phyloP scores from a whole-genome alignment of 2,888 invertebrate species.

The Spodoptera exigua region DNA sequence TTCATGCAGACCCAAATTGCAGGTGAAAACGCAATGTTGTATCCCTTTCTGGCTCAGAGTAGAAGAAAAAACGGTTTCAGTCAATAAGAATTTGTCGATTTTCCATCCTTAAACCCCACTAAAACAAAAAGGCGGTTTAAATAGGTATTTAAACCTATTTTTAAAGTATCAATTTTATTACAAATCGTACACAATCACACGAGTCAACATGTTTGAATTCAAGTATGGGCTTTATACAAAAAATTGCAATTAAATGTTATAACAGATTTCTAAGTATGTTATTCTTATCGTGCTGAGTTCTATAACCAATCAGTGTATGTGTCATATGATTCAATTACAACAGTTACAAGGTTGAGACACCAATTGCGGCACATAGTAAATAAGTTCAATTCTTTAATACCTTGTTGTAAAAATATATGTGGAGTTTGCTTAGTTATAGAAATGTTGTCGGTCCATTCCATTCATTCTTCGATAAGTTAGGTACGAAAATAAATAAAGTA shows the following conservation, averaged over 20 bases:
- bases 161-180: too few relatives aligned
- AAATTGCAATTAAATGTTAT: slow-evolving; percentile 3
- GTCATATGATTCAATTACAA: slow-evolving; percentile 52
- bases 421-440: background rate
- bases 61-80: too few relatives aligned
- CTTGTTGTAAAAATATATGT: slow-evolving; percentile 34
- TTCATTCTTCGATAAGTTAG: too few relatives aligned
- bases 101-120: too few relatives aligned
- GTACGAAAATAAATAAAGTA: too few relatives aligned
- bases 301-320: slow-evolving; percentile 44
- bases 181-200: slow-evolving; percentile 1
- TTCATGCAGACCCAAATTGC: too few relatives aligned
- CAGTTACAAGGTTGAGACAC: slow-evolving; percentile 55
- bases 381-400: slow-evolving; percentile 15
- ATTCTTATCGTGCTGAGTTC: slow-evolving; percentile 23
- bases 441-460: background rate
- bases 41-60: too few relatives aligned
- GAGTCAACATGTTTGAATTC: background rate
- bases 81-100: too few relatives aligned
- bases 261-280: slow-evolving; percentile 8
- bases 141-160: too few relatives aligned
- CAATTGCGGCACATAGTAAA: slow-evolving; percentile 42
- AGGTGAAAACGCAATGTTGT: too few relatives aligned
- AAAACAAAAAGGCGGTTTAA: too few relatives aligned
- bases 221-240: slow-evolving; percentile 1